Base-by-base conservation (phyloP, 2,113 vertebrate genomes). In the Paradoxurus hermaphroditus region DNA sequence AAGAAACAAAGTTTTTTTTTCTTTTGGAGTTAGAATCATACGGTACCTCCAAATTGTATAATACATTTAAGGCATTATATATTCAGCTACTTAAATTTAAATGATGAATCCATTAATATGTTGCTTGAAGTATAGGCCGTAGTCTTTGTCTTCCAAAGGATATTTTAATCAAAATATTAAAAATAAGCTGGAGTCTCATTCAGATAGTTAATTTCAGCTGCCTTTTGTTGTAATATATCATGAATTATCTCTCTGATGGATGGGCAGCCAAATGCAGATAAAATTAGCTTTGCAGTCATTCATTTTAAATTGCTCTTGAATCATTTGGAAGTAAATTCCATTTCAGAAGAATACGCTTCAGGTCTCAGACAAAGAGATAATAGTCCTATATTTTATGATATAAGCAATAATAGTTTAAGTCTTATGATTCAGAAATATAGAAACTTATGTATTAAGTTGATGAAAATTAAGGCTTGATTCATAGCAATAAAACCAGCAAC, bases 201-300 rank as follows among this genome's bases (percentile, higher is more conserved):
- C 97, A 96, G 63, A 97, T 92, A 97, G 96, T 98, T 98, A 98
- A 98, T 98, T 98, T 92, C 94, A 98, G 94, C 98, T 98, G 97
- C 97, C 97, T 98, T 97, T 97, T 94, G 92, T 95, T 85, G 91
- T 91, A 94, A 93, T 2, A 56, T 79, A 81, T 90, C 49, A 98
- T 95, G 96, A 98, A 97, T 97, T 97, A 98, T 98, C 98, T 98
- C 96, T 91, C 97, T 92, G 96, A 99, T 97, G 86, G 97, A 98
- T 98, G 98, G 97, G 98, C 98, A 98, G 98, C 98, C 97, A 98
- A 98, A 99, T 98, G 98, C 97, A 99, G 98, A 98, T 97, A 98
- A 98, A 98, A 99, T 99, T 98, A 98, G 98, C 98, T 98, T 97
- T 98, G 91, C 97, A 99, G 97, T 98, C 98, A 99, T 99, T 98